Evolutionary conservation across 2,797 vertebrate genomes (phyloP).

Genomic region (Pogoniulus pusillus): DNA sequence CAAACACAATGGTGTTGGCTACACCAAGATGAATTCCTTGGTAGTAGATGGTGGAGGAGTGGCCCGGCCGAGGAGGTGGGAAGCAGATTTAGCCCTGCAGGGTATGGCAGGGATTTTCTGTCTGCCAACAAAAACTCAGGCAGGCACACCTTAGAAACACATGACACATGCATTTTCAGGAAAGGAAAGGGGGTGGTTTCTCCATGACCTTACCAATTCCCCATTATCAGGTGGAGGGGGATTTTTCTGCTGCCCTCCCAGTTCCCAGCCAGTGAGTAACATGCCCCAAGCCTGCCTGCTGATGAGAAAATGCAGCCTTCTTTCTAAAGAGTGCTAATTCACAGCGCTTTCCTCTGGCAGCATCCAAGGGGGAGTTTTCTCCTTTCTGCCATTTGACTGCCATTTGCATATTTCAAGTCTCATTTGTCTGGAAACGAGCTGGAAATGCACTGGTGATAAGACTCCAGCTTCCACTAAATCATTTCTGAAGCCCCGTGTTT

Average conservation of each 20-base stretch:
- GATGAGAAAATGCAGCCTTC: background rate
- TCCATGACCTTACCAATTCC: background rate
- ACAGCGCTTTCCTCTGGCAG: background rate
- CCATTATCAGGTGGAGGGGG: background rate
- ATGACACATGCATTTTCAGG: background rate
- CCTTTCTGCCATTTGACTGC: background rate
- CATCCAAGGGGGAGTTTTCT: background rate
- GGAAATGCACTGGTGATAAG: background rate
- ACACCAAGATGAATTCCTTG: accelerated
- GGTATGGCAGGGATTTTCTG: background rate
- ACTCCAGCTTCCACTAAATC: background rate
- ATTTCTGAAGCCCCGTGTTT: background rate
- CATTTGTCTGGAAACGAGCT: constrained; percentile 51
- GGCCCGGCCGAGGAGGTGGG: background rate
- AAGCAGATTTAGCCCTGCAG: background rate
- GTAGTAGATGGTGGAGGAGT: background rate
- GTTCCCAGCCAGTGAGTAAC: constrained; percentile 5
- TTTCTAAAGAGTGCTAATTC: background rate
- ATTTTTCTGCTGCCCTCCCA: background rate
- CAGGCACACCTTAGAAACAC: background rate
- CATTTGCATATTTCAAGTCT: constrained; percentile 44
- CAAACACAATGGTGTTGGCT: background rate
- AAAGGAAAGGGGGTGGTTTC: background rate
- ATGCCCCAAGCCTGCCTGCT: background rate
- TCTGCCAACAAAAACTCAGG: background rate